Conservation (phyloP, 1,140 invertebrate genomes). For the Bilobella aurantiaca region DNA sequence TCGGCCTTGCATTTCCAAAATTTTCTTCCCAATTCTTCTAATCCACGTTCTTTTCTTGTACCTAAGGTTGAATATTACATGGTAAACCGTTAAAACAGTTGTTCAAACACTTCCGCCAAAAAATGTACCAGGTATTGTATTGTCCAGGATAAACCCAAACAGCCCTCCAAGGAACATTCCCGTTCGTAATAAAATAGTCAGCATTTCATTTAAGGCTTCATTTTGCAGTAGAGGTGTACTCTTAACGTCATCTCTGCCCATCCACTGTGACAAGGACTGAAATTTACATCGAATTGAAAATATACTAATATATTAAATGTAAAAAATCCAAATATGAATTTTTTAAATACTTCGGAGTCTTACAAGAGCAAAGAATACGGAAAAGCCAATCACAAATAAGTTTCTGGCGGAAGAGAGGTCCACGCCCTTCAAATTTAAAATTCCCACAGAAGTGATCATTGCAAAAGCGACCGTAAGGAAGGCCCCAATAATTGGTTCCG, state of each 20-base stretch:
- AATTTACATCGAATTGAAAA: too few species aligned
- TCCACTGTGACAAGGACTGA: constrained; percentile 61
- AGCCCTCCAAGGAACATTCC: constrained; percentile 73
- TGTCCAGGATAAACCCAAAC: constrained; percentile 68
- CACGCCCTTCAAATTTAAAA: constrained; percentile 60
- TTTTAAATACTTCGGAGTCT: constrained; percentile 12
- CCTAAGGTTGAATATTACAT: background rate
- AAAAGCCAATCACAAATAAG: constrained; percentile 73
- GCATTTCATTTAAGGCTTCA: constrained; percentile 56
- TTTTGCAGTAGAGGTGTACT: constrained; percentile 55
- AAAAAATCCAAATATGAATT: background rate
- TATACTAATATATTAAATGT: too few species aligned
- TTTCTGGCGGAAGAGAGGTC: constrained; percentile 69
- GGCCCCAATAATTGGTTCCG: constrained; percentile 50
- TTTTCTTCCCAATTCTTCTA: constrained; percentile 54
- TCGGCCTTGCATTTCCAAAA: constrained; percentile 35
- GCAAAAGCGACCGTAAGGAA: constrained; percentile 20
- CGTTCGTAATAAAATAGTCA: constrained; percentile 68
- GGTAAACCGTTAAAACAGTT: background rate
- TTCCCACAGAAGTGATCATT: constrained; percentile 51
- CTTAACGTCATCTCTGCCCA: constrained; percentile 49
- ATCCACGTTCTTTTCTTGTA: constrained; percentile 51
- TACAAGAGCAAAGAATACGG: constrained; percentile 69
- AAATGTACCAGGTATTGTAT: constrained; percentile 68
- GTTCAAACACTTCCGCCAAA: too few species aligned